Evolutionary conservation across 2,888 invertebrate species (phyloP).

Genomic region (Perdita meconis): DNA sequence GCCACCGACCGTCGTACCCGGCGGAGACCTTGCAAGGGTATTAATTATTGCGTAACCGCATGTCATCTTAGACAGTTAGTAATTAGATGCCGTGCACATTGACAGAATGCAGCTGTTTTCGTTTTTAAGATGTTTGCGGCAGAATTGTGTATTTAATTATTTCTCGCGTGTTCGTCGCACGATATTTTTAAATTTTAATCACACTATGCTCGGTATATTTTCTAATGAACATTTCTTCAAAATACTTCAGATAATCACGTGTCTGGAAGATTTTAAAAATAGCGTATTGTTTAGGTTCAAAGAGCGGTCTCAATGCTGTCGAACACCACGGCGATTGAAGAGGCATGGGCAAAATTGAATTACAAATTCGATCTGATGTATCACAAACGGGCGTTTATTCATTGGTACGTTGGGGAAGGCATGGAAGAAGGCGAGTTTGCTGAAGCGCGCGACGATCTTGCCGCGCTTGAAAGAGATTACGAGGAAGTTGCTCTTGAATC

Average conservation of each 20-base stretch:
- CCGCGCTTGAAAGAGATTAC: constrained; percentile 92
- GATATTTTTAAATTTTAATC: no score
- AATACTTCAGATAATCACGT: neutral
- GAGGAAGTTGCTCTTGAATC: constrained; percentile 92
- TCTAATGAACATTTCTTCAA: no score
- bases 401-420: constrained; percentile 96
- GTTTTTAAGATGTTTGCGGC: no score
- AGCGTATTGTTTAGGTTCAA: constrained; percentile 70
- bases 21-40: constrained; percentile 81
- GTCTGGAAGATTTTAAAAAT: neutral
- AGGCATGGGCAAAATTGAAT: constrained; percentile 89
- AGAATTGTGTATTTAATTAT: neutral
- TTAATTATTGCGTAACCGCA: constrained; percentile 22
- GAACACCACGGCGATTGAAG: constrained; percentile 81
- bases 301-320: constrained; percentile 81
- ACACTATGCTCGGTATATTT: no score
- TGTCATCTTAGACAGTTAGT: no score
- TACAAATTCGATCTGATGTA: constrained; percentile 99
- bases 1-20: constrained; percentile 80
- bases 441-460: constrained; percentile 94
- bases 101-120: neutral
- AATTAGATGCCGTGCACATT: neutral
- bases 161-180: no score
- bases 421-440: constrained; percentile 95
- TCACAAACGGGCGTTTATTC: constrained; percentile 97